These are phyloP conservation scores for Aphelenchoides fujianensis DNA, from an alignment of 1,140 invertebrate genomes.

Conservation along the genomic window DNA sequence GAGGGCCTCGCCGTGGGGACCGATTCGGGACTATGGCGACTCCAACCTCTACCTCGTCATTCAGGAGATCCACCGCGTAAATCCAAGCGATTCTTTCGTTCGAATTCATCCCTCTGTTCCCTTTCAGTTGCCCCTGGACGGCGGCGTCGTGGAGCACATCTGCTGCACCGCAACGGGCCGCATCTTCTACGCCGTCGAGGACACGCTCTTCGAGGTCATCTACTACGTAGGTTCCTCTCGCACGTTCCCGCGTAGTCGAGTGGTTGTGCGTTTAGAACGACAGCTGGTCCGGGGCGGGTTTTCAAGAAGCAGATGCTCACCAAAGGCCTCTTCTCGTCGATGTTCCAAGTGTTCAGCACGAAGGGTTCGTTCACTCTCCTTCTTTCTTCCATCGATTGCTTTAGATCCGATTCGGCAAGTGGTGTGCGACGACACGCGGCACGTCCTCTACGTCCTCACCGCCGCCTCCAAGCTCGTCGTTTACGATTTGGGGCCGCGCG, in stretches of 20 bases:
- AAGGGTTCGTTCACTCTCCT: conserved; percentile 38
- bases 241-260: background rate
- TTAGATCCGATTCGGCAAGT: conserved; percentile 82
- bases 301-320: conserved; percentile 72
- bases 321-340: conserved; percentile 65
- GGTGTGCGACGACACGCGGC: conserved; percentile 79
- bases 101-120: background rate
- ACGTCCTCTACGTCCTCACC: conserved; percentile 84
- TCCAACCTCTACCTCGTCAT: conserved; percentile 87
- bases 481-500: conserved; percentile 68
- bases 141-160: conserved; percentile 78
- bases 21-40: conserved; percentile 28
- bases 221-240: conserved; percentile 73
- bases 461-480: conserved; percentile 68
- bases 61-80: conserved; percentile 83
- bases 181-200: conserved; percentile 92
- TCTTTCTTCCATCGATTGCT: conserved; percentile 32
- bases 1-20: conserved; percentile 40
- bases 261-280: conserved; percentile 70
- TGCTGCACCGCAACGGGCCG: conserved; percentile 77
- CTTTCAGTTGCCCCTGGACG: conserved; percentile 76
- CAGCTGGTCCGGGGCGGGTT: conserved; percentile 80
- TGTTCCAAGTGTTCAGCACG: conserved; percentile 83
- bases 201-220: conserved; percentile 86
- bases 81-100: too few relatives aligned